Evolutionary conservation across 1,140 invertebrate species (phyloP).

Genomic region (Drosophila nikananu): DNA sequence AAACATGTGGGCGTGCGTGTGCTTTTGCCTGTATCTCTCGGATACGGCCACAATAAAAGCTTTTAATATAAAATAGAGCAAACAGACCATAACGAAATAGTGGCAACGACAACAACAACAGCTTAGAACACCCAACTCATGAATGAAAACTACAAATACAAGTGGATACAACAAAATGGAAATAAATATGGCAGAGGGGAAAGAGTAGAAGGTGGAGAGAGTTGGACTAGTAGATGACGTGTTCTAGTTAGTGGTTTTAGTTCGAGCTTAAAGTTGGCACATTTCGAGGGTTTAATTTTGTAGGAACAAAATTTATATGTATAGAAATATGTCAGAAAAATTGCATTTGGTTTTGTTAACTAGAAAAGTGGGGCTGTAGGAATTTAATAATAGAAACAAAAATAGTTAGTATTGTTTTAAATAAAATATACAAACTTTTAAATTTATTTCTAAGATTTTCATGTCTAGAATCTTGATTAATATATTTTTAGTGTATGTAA

Average conservation of each 20-base stretch:
- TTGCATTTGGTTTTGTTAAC: not conserved
- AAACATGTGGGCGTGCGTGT: conserved; percentile 46
- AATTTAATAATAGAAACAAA: not conserved
- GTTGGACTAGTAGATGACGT: not conserved
- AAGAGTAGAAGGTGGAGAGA: not conserved
- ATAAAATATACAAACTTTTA: not conserved
- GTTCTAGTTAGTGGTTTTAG: conserved; percentile 9
- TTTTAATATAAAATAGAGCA: conserved; percentile 69
- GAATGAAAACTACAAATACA: conserved; percentile 66
- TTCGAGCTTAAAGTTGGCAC: too few species aligned
- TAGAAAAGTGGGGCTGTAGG: not conserved
- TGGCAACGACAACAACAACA: conserved; percentile 27
- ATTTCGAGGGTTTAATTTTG: not conserved
- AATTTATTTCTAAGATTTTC: not conserved
- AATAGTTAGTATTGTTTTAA: not conserved
- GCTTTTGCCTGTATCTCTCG: conserved; percentile 21
- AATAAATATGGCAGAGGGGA: conserved; percentile 7
- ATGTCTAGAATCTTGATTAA: not conserved
- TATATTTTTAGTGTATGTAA: not conserved
- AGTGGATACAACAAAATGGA: conserved; percentile 3
- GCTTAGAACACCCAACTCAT: conserved; percentile 31
- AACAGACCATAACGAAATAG: conserved; percentile 70
- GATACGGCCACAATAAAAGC: conserved; percentile 50
- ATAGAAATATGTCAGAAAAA: not conserved
- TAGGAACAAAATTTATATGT: not conserved